Evolutionary conservation across 2,888 invertebrate species (phyloP), one percentile per base, ranked within the genome.

Genomic region (Hirtodrosophila histrioides): DNA sequence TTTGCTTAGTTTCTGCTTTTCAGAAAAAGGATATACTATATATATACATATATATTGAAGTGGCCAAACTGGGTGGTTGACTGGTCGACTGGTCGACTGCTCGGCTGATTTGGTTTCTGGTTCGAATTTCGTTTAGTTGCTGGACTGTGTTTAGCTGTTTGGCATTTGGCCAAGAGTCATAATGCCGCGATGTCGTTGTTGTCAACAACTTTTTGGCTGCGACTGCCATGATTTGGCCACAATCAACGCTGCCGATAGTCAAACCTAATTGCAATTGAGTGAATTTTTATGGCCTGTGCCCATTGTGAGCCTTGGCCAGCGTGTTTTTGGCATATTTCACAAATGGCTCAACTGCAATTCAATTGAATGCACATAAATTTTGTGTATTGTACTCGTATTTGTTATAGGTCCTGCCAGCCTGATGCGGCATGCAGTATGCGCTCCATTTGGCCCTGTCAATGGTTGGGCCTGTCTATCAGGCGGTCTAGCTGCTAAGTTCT

Each of bases 341-440:
- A 69, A 66, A 58, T 64, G 64, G 69, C 53, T 79, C 45, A 62
- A 50, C 62, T 69, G 79, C 68, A 82, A 78, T 78, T 82, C 68
- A 82, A 82, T 78, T 78, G 83, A 82, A 75, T 63, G 78, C 75
- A 78, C 71, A 78, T 78, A 78, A 82, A 78, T 82, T 75, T 65
- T 60, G 50, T 40, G 48, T 40, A 46, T 61, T 41, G 35, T 57
- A 46, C 53, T 33, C 48, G 53, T 31, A 36, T 51, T 57, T 40
- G 49, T 44, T 49, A 31, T 37, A 37, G 10, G 9, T 53, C 24
- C 48, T 35, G 24, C 3, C 4, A 1, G 31, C 31, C 8, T 27
- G 4, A 31, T 31, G 31, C 7, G 36, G 31, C 10, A 48, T 48
- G 46, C 56, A 29, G 39, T 45, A 60, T 40, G 24, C 29, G 62